Conservation (phyloP, 1,140 invertebrate species). For the Saccostrea glomerata region DNA sequence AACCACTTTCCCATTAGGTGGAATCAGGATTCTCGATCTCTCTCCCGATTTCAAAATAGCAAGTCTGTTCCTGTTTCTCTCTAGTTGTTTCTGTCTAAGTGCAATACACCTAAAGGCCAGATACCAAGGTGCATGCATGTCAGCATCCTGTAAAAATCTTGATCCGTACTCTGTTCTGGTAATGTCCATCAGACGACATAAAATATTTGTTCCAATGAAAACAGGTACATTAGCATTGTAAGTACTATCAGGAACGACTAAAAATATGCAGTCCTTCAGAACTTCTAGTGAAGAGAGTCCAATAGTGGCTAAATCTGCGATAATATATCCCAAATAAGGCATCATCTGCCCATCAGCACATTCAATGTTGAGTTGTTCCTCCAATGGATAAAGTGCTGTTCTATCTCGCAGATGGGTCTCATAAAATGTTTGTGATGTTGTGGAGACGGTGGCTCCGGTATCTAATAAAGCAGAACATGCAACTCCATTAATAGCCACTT, state of each 20-base stretch:
- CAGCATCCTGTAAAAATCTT: too few species aligned
- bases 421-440: constrained; percentile 2
- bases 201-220: too few species aligned
- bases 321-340: not conserved
- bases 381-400: constrained; percentile 14
- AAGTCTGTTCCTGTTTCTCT: not conserved
- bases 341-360: constrained; percentile 36
- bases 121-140: too few species aligned
- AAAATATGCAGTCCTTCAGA: too few species aligned
- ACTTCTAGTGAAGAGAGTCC: not conserved
- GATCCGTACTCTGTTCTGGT: too few species aligned
- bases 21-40: not conserved
- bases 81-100: too few species aligned
- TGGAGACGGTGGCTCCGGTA: constrained; percentile 22
- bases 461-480: not conserved
- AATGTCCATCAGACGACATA: too few species aligned
- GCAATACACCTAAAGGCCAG: not conserved
- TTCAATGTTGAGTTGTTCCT: constrained; percentile 26
- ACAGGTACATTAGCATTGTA: too few species aligned
- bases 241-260: too few species aligned
- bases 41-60: too few species aligned
- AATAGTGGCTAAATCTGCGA: not conserved
- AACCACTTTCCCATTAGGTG: not conserved
- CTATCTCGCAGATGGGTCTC: not conserved
- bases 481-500: not conserved